Base-by-base conservation (phyloP, 2,888 invertebrate genomes). In the Cremastinae sp. region DNA sequence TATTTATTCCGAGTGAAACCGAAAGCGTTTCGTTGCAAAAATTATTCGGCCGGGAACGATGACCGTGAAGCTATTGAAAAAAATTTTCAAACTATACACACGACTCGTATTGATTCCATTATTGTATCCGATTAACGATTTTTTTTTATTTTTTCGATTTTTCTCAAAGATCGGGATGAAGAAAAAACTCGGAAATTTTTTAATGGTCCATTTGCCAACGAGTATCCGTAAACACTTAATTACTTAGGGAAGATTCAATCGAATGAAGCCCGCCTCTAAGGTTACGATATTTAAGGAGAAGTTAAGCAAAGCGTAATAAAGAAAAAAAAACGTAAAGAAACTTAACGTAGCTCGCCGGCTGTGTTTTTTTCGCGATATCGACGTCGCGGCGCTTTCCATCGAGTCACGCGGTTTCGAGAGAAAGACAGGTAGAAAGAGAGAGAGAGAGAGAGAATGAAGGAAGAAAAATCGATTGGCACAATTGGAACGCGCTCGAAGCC, bases 251-350 rank as follows among this genome's bases (percentile, higher is more conserved):
- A 69, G 64, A 73, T 78, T 74, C 61, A 80, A 83, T 81, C 71
- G 71, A 79, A 79, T 71, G 75, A 79, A 80, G 78, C 80, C 82
- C 79, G 84, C 86, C 87, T 87, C 83, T 84, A 82, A 84, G 85
- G 86, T 88, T 88, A 43, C 87, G 28, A 28, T 28, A 28, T 28
- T 86, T 85, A 89, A 87, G 86, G 80, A 77, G 69, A 78, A 84
- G 4, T 53, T 10, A 53, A 16, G 16, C 4, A 47, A 28, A 47
- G 14, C 7, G 5, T 22, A 43, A 34, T 10, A 28, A 20, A 8
- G 28, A 9, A 22, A 45, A 45, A 45, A 16, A 47, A 47, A 41
- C 4, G 16, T 36, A 54, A 36, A 69, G 78, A 74, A 47, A 38
- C 34, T 72, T 74, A 59, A 62, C 65, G 72, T 75, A 76, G 75